phyloP scores from a whole-genome alignment of 1,140 invertebrate genomes.

The Drosophila kanapiae region DNA sequence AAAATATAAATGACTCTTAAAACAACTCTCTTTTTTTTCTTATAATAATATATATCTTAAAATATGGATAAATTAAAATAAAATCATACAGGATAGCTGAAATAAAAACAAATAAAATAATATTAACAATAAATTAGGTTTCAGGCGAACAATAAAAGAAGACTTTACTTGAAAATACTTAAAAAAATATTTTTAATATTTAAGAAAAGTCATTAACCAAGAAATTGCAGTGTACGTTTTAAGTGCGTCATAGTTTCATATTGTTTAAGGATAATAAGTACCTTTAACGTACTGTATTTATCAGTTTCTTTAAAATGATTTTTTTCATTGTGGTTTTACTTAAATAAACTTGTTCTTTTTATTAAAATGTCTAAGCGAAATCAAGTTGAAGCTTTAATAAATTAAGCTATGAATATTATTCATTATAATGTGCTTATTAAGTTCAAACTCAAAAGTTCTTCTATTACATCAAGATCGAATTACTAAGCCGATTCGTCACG shows the following conservation, averaged over 20 bases:
- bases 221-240: background rate
- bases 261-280: background rate
- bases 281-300: background rate
- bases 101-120: background rate
- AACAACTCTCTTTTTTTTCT: conserved; percentile 3
- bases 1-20: conserved; percentile 56
- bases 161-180: background rate
- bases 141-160: background rate
- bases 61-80: background rate
- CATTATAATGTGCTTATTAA: background rate
- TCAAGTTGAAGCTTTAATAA: background rate
- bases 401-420: background rate
- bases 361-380: background rate
- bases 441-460: background rate
- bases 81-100: background rate
- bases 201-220: background rate
- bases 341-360: background rate
- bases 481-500: conserved; percentile 6
- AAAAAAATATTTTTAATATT: background rate
- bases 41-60: background rate
- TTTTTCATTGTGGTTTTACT: background rate
- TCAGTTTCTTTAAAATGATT: background rate
- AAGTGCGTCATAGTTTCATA: background rate
- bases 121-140: background rate
- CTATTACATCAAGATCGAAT: conserved; percentile 1